Percentiles rank a stretch among this genome's conserved stretches.
These are phyloP conservation scores for Hippopotamyrus pictus DNA, from an alignment of 2,797 vertebrate genomes.

Conservation along the genomic window DNA sequence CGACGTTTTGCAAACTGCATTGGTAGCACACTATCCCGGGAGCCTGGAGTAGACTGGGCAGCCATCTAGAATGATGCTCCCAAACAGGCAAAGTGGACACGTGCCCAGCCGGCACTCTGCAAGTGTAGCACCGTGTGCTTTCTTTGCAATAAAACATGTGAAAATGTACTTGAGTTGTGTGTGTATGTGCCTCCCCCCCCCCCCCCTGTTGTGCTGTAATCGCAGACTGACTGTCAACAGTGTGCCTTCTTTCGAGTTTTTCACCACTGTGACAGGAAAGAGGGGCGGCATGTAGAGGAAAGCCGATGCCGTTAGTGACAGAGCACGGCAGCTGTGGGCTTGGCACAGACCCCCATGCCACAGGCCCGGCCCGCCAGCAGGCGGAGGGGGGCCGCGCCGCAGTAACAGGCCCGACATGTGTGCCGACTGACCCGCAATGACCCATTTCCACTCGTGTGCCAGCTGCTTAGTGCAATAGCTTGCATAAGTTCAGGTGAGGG, in stretches of 20 bases:
- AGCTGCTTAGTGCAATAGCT: constrained; percentile 70
- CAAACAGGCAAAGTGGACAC: not conserved
- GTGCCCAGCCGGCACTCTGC: constrained; percentile 3
- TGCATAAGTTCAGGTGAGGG: constrained; percentile 58
- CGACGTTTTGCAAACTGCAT: not conserved
- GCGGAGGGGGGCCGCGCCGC: constrained; percentile 24
- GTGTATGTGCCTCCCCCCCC: not conserved
- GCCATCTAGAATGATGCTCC: not conserved
- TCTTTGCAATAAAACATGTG: constrained; percentile 59
- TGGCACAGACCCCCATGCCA: not conserved
- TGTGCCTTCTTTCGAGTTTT: not conserved
- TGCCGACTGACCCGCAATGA: constrained; percentile 46
- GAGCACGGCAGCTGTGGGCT: constrained; percentile 23
- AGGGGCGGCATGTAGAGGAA: not conserved
- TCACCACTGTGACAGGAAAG: not conserved
- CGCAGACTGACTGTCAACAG: not conserved
- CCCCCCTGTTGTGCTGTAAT: constrained; percentile 31
- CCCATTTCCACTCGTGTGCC: constrained; percentile 55
- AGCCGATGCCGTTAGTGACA: not conserved
- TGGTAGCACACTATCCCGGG: constrained; percentile 30
- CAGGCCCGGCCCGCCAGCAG: not conserved
- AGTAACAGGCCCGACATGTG: constrained; percentile 41
- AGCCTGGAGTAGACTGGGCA: constrained; percentile 22
- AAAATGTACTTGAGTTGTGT: constrained; percentile 36
- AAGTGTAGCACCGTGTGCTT: constrained; percentile 39